Conservation (phyloP, 2,113 vertebrate genomes). For the Labeo catla region DNA sequence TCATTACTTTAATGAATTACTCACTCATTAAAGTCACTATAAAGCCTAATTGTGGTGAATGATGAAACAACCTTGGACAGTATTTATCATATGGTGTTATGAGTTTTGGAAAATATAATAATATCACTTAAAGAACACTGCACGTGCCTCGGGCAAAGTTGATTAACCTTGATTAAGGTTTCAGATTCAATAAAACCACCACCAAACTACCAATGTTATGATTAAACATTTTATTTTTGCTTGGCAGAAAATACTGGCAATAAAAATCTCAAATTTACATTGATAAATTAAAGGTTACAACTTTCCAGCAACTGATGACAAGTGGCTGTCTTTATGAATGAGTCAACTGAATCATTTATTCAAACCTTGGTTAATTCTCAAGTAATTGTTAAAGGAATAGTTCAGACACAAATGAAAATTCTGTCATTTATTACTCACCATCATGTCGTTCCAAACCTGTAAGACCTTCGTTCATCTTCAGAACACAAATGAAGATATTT, state of each 20-base stretch:
- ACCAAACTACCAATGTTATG: background rate
- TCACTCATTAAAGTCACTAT: conserved; percentile 19
- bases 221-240: background rate
- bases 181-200: background rate
- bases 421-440: too few species aligned
- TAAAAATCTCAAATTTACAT: background rate
- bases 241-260: background rate
- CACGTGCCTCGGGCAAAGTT: background rate
- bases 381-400: too few species aligned
- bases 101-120: background rate
- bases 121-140: background rate
- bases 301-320: too few species aligned
- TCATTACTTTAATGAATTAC: conserved; percentile 4
- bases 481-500: too few species aligned
- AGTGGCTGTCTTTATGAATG: too few species aligned
- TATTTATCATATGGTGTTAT: background rate
- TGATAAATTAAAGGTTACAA: too few species aligned
- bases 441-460: too few species aligned
- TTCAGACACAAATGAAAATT: too few species aligned
- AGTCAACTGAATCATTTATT: too few species aligned
- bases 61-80: conserved; percentile 13
- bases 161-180: background rate
- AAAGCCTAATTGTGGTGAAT: conserved; percentile 8
- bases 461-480: too few species aligned
- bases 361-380: too few species aligned